A percentile compares a stretch with the other conserved stretches of the same genome.
Conservation (phyloP, 1,140 invertebrate genomes). For the Atopsyche davidsoni region DNA sequence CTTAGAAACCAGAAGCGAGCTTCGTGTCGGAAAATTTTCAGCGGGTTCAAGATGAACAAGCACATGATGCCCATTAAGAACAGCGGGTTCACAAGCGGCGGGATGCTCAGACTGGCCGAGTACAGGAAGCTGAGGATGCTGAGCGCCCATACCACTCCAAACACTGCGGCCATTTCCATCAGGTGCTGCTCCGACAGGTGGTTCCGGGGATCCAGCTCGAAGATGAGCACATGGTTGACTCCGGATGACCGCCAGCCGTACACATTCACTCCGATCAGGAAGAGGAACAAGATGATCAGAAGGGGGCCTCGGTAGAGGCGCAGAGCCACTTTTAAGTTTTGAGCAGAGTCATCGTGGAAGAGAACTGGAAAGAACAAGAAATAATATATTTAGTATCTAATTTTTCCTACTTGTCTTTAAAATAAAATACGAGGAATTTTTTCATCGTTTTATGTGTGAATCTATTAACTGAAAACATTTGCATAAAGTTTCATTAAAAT, state of each 20-base stretch:
- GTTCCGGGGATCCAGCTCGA: constrained; percentile 96
- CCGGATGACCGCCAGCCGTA: constrained; percentile 98
- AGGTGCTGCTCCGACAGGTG: constrained; percentile 94
- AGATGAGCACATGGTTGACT: constrained; percentile 98
- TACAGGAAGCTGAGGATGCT: constrained; percentile 79
- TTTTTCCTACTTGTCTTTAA: too few species aligned
- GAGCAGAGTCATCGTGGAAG: constrained; percentile 61
- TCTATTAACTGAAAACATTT: too few species aligned
- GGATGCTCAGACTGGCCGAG: constrained; percentile 76
- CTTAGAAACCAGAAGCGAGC: constrained; percentile 79
- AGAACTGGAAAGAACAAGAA: constrained; percentile 53
- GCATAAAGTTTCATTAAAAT: too few species aligned
- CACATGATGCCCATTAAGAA: constrained; percentile 82
- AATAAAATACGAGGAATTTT: too few species aligned
- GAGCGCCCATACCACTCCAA: constrained; percentile 92
- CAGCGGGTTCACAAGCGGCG: constrained; percentile 86
- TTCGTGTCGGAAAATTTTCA: constrained; percentile 87
- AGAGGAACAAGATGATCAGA: constrained; percentile 88
- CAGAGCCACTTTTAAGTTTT: constrained; percentile 74
- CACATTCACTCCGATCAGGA: constrained; percentile 94
- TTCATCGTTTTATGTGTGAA: too few species aligned
- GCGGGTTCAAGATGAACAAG: constrained; percentile 85
- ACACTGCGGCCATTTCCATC: constrained; percentile 91
- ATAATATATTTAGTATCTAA: neutral
- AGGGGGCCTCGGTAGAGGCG: constrained; percentile 89